Evolutionary conservation across 2,888 invertebrate genomes (phyloP), one percentile per base, ranked within the genome.

Genomic region (Xestia ashworthii): DNA sequence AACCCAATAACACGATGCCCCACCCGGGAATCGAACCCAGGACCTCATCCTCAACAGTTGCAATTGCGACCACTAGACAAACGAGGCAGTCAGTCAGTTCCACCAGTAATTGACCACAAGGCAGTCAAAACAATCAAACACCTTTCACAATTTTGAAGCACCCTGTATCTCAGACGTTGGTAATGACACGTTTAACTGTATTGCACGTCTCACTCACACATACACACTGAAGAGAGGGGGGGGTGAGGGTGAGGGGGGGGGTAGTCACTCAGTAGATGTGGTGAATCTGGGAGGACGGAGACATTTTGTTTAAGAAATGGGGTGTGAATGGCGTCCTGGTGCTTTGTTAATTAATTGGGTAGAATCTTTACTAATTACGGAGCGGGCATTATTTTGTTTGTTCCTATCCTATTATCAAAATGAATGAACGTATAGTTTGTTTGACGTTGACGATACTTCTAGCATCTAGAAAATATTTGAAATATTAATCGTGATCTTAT

Each of bases 181-280:
- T 95, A 95, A 95, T 94, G 93, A 92, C 90, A 91, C 91, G 91
- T 93, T 95, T 94, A 93, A 90, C 92, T 75, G 89, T 85, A 82
- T 87, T 81, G 83, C 86, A 83, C 85, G 89, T 89, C 77, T 66
- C 81, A 86, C 85, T n/a, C 87, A 78, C 74, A 71, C 78, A 55
- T 38, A 48, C 62, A 50, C 65, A 65, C 44, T 19, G 19, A 53
- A 60, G 19, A 12, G 8, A n/a, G 44, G 46, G 16, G 44, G n/a
- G 12, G 11, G 44, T 44, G 62, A 32, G 19, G 5, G 68, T 68
- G 78, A 60, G 73, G 41, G 14, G 44, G 67, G 60, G 69, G 62
- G 67, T 25, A 38, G 64, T 50, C 48, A 75, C 73, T 60, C 70
- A 70, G 64, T 16, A 25, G 64, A 58, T 25, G 71, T 46, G 60